A percentile compares a stretch with the other conserved stretches of the same genome.
These are phyloP conservation scores for Trissolcus japonicus DNA, from an alignment of 2,888 invertebrate species.

Conservation along the genomic window DNA sequence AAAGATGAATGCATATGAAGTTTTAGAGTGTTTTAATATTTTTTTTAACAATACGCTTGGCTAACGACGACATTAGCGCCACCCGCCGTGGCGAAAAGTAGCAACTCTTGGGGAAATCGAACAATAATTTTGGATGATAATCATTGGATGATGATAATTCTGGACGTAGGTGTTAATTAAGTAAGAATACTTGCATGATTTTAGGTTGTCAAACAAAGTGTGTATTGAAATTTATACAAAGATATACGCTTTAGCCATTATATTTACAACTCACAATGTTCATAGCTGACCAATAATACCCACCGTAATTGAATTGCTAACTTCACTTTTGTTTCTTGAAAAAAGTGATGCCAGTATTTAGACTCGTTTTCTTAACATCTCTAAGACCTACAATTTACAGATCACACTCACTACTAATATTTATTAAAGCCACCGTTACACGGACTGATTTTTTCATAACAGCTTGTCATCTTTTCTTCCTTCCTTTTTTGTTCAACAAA, in stretches of 20 bases:
- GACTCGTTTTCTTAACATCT: constrained; percentile 32
- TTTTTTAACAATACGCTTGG: no score
- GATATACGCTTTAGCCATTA: constrained; percentile 47
- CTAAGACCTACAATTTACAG: constrained; percentile 43
- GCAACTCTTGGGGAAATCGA: no score
- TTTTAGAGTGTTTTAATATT: no score
- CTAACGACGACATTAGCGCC: no score
- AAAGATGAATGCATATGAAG: no score
- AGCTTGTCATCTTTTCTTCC: constrained; percentile 8
- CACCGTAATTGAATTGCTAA: constrained; percentile 23
- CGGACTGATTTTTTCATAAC: constrained; percentile 40
- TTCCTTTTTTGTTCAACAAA: constrained; percentile 7
- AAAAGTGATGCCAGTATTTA: constrained; percentile 16
- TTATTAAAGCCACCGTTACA: constrained; percentile 51
- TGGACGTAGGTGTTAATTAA: no score
- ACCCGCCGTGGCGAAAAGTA: no score
- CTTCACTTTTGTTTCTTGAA: constrained; percentile 13
- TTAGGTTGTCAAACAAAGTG: constrained; percentile 12
- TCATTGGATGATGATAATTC: no score
- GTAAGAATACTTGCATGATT: no score
- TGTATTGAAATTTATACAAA: constrained; percentile 54
- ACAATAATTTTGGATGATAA: no score
- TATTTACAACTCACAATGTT: constrained; percentile 39
- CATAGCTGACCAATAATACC: constrained; percentile 44
- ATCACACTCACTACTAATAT: constrained; percentile 44